Base-by-base conservation (phyloP, 1,140 invertebrate species). In the Ylistrum balloti region DNA sequence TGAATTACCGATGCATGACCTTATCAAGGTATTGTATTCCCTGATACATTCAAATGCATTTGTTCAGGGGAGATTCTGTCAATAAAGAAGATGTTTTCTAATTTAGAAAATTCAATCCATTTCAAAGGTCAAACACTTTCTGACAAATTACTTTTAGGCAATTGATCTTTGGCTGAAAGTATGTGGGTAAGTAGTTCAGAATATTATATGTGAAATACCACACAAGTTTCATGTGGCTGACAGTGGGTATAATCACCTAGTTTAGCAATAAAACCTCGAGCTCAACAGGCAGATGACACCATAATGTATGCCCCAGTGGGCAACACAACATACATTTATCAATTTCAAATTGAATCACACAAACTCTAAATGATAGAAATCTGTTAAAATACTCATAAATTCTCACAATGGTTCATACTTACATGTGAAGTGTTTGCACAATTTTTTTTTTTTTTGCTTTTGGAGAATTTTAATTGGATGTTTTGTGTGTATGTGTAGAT, bases 291-390 rank as follows among this genome's bases (percentile, higher is more conserved):
- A 11, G 56, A 74, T 74, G 56, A 74, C 56, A 74, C 56, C n/a
- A 74, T 74, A 28, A 74, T 74, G 3, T 11, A 74, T 74, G 56
- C 56, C 9, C n/a, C 22, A 74, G 56, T 28, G 56, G 11, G 22
- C 56, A 28, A 74, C 56, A 74, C 28, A 74, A 74, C 41, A 74
- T n/a, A 74, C 56, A 74, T 74, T 74, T 74, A 74, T 74, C 56
- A 74, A 28, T 74, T 74, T 74, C n/a, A 74, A 74, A 74, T 28
- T 74, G 56, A 74, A 74, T 74, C 56, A 74, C 22, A 74, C 22
- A 74, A 28, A n/a, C 56, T 74, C 22, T n/a, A 28, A 74, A 28
- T 74, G 56, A 74, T 74, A 74, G 56, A 74, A 74, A 74, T 74
- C 56, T 74, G 56, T 74, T 45, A 74, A 74, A 74, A 74, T 28